phyloP scores from a whole-genome alignment of 1,140 invertebrate genomes.

The Heliconius hermathena region DNA sequence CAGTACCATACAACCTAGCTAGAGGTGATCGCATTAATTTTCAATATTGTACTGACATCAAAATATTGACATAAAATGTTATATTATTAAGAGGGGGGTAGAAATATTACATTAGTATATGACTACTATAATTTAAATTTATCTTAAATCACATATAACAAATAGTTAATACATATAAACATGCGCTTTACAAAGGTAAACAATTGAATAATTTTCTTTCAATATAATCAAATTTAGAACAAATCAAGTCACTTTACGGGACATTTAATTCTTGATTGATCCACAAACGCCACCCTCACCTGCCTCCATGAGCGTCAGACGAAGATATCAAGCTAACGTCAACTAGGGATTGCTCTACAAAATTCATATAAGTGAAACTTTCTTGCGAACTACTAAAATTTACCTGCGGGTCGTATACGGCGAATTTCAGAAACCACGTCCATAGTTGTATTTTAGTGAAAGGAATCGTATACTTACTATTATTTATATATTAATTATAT shows the following conservation, averaged over 20 bases:
- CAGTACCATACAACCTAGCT: too few relatives aligned
- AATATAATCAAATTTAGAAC: slow-evolving; percentile 1
- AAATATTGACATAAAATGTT: too few relatives aligned
- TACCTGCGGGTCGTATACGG: slow-evolving; percentile 45
- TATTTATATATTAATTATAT: too few relatives aligned
- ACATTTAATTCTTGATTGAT: slow-evolving; percentile 76
- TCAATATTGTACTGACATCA: too few relatives aligned
- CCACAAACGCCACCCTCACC: slow-evolving; percentile 63
- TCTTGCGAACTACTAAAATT: slow-evolving; percentile 47
- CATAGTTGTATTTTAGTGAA: neutral
- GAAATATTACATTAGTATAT: too few relatives aligned
- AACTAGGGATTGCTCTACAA: slow-evolving; percentile 77
- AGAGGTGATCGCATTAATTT: too few relatives aligned
- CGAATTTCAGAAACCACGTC: slow-evolving; percentile 28
- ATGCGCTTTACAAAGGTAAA: too few relatives aligned
- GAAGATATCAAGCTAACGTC: slow-evolving; percentile 79
- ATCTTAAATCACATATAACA: too few relatives aligned
- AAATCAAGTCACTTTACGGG: slow-evolving; percentile 23
- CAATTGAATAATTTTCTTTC: neutral
- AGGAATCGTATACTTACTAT: too few relatives aligned
- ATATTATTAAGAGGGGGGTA: too few relatives aligned
- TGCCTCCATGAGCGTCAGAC: slow-evolving; percentile 70
- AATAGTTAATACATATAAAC: too few relatives aligned
- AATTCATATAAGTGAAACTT: slow-evolving; percentile 76
- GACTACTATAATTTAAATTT: too few relatives aligned